These are phyloP conservation scores for Empidonax alnorum DNA, from an alignment of 2,113 vertebrate species.

Conservation along the genomic window DNA sequence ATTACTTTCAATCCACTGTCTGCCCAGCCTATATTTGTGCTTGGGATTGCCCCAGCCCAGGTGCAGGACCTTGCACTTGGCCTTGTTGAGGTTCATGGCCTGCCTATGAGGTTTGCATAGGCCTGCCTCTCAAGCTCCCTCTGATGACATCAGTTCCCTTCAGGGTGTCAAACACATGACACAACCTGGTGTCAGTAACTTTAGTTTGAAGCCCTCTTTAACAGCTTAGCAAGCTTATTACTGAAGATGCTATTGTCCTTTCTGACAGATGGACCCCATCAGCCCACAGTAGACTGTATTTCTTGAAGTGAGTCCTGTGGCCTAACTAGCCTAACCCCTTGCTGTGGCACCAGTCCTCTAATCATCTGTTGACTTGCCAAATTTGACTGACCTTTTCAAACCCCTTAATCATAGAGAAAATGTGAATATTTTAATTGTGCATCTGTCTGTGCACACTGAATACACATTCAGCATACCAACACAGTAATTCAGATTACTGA, in stretches of 20 bases:
- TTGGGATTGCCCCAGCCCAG: background rate
- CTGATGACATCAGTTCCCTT: background rate
- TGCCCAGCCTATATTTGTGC: background rate
- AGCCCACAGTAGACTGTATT: background rate
- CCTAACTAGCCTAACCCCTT: background rate
- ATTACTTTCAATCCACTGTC: background rate
- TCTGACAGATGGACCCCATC: background rate
- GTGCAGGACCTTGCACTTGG: background rate
- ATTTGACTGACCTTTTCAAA: background rate
- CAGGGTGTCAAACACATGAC: background rate
- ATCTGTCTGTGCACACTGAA: background rate
- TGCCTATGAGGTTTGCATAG: background rate
- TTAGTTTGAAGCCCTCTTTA: background rate
- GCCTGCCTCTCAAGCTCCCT: background rate
- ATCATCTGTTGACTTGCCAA: background rate
- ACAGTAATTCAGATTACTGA: background rate
- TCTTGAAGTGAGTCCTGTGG: background rate
- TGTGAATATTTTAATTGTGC: background rate
- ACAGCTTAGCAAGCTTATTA: background rate
- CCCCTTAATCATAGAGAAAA: background rate
- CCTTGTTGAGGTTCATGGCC: background rate
- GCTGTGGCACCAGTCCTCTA: background rate
- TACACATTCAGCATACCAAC: background rate
- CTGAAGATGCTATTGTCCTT: background rate
- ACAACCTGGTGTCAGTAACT: background rate